These are phyloP conservation scores for Nemurella pictetii DNA, from an alignment of 2,888 invertebrate species.

Conservation along the genomic window DNA sequence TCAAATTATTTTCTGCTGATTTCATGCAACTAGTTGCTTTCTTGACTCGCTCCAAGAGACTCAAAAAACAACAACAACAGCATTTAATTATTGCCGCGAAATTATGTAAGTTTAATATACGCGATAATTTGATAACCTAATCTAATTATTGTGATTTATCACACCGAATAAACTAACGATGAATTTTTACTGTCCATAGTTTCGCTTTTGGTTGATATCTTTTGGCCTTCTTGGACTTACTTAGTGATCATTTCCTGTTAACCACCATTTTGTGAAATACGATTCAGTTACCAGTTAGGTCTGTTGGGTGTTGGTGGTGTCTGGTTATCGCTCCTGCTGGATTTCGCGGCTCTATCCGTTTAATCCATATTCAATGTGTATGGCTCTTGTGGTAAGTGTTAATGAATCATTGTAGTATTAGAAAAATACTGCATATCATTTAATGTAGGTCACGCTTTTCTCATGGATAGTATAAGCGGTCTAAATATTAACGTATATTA, in stretches of 20 bases:
- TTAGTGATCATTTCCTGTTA: constrained; percentile 11
- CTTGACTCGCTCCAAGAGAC: not conserved
- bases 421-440: not conserved
- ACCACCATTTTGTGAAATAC: constrained; percentile 37
- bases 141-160: not conserved
- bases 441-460: not conserved
- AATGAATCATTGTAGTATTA: not conserved
- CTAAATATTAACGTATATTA: not conserved
- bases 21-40: not conserved
- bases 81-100: not conserved
- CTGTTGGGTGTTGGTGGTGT: constrained; percentile 34
- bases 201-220: not conserved
- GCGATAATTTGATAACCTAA: not conserved
- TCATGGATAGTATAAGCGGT: not conserved
- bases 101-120: not conserved
- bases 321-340: constrained; percentile 10
- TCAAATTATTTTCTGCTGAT: too few species aligned
- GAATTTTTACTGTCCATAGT: not conserved
- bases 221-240: not conserved
- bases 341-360: constrained; percentile 40
- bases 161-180: not conserved
- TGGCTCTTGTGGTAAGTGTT: constrained; percentile 79
- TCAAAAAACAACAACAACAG: not conserved
- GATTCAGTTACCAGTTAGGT: constrained; percentile 38
- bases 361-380: constrained; percentile 74